Base-by-base conservation (phyloP, 2,888 invertebrate genomes). In the Eristalis arbustorum region DNA sequence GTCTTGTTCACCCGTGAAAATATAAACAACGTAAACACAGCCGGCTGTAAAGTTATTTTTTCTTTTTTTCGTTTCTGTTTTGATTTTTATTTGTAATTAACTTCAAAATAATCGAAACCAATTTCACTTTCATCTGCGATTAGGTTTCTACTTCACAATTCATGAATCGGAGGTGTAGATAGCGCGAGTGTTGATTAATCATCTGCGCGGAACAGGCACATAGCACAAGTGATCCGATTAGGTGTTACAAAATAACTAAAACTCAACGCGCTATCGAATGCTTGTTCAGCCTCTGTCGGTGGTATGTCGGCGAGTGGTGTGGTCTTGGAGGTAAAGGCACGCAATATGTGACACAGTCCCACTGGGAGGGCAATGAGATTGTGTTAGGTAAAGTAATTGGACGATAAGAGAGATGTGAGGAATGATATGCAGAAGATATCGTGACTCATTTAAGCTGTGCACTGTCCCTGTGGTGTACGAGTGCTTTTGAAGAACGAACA, bases 41-140 rank as follows among this genome's bases (percentile, higher is more conserved):
- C 23, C 62, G 25, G 14, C 61, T 73, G 67, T 22, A 62, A 79
- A n/a, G 49, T 49, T 18, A n/a, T 6, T 25, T 42, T 64, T 22
- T 61, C 22, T 62, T 13, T 56, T 23, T 62, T 62, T 40, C 13
- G 49, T 49, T 49, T 49, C 18, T 49, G 49, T 49, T 49, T 49
- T 8, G 49, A 18, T 71, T 69, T 25, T 71, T 40, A 64, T 69
- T 28, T 49, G 59, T 66, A 81, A 74, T 80, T 69, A 74, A 63
- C 57, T 74, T 63, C 37, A 49, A 78, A 69, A 61, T 66, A 18
- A 76, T 73, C n/a, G 31, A 62, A 73, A 62, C 64, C 64, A 67
- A 78, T 87, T 87, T 87, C 85, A 82, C 85, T 87, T 87, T 87
- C 82, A 77, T 81, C 49, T 37, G 25, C 63, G 64, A 78, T 82